These are phyloP conservation scores for Champsocephalus esox DNA, from an alignment of 2,797 vertebrate genomes.

Conservation along the genomic window DNA sequence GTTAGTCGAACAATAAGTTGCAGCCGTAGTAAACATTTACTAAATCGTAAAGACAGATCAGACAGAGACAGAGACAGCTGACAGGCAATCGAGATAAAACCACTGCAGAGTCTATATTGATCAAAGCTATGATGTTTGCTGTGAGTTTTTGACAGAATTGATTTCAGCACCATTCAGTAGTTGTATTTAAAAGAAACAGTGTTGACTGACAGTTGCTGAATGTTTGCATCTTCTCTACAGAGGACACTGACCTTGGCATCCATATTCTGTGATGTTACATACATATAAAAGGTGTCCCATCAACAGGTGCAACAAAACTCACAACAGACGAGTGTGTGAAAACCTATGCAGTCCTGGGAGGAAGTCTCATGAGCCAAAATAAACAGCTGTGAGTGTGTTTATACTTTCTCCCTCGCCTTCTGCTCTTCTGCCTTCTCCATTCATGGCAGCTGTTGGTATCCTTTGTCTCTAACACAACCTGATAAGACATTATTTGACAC, in stretches of 20 bases:
- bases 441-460: not conserved
- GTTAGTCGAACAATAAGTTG: too few species aligned
- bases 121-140: constrained; percentile 3
- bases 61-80: not conserved
- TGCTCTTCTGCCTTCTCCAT: constrained; percentile 5
- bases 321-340: not conserved
- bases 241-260: constrained; percentile 31
- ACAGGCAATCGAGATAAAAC: constrained; percentile 1
- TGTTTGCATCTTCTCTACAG: constrained; percentile 7
- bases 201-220: constrained; percentile 6
- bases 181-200: not conserved
- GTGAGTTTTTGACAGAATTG: not conserved
- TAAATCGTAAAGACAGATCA: not conserved
- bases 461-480: constrained; percentile 17
- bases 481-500: constrained; percentile 41
- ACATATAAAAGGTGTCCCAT: constrained; percentile 3
- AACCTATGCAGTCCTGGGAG: not conserved
- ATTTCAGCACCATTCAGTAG: not conserved
- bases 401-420: constrained; percentile 3
- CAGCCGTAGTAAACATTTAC: too few species aligned
- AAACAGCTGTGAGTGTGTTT: not conserved
- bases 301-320: not conserved
- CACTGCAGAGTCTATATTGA: not conserved
- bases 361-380: not conserved
- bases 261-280: not conserved